Base-by-base conservation (phyloP, 2,113 vertebrate species). In the Peromyscus leucopus region DNA sequence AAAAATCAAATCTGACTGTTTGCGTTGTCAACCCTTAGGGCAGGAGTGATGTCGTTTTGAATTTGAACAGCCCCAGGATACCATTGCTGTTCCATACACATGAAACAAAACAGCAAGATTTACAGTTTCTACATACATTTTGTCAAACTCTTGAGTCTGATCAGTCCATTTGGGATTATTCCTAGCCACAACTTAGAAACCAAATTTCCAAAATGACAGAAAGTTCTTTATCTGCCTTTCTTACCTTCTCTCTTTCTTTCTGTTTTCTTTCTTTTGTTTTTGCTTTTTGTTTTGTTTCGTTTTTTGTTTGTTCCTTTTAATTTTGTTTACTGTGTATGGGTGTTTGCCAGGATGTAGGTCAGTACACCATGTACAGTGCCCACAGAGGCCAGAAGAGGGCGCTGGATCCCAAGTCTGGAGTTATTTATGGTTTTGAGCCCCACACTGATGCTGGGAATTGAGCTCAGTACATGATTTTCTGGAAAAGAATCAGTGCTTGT, bases 81-180 rank as follows among this genome's bases (percentile, higher is more conserved):
- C 78, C 85, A 3, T n/a, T 90, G 61, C 65, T 91, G 36, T 24
- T 93, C 61, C 26, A 93, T 76, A 91, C 63, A 80, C 83, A 94
- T 96, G 57, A 97, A 95, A 94, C 94, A 87, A 94, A 96, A 92
- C 80, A 78, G 51, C 69, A 95, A 94, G 94, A 96, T 85, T 90
- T 95, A 90, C 55, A 80, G 78, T 63, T 80, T 89, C 82, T 71
- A 19, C 92, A 55, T 89, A 83, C 22, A 89, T 83, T 91, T 97
- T 92, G 42, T 93, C 89, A 95, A 95, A 11, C 28, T 94, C 89
- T 80, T 42, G 59, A 94, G 74, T 94, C 11, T 36, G 48, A 93
- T 75, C 42, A 16, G 94, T 76, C 46, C 94, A 84, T 39, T 57
- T 95, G 72, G 86, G 94, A 92, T 92, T 91, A 83, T 48, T 95